These are phyloP conservation scores for Frankliniella fusca DNA, from an alignment of 2,888 invertebrate species.

Conservation along the genomic window DNA sequence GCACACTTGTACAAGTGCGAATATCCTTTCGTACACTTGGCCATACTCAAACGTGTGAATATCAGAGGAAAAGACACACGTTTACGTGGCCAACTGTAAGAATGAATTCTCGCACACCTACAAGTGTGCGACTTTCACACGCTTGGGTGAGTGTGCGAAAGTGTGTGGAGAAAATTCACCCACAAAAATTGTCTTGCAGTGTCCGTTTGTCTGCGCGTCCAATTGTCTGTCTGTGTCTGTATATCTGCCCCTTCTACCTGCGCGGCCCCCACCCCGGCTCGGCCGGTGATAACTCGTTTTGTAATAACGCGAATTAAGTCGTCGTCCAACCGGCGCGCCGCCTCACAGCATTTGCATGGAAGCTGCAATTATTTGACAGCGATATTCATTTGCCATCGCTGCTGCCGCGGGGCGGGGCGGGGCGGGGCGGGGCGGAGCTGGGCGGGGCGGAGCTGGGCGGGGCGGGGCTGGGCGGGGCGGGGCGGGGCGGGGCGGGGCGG, in stretches of 20 bases:
- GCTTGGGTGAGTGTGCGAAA: too few species aligned
- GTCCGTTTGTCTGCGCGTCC: not conserved
- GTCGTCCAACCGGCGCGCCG: not conserved
- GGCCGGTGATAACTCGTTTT: not conserved
- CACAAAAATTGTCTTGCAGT: not conserved
- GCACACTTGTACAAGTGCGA: too few species aligned
- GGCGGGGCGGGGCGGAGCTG: not conserved
- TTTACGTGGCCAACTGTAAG: too few species aligned
- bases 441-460: not conserved
- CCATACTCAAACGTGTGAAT: too few species aligned
- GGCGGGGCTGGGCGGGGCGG: too few species aligned
- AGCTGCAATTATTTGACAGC: conserved; percentile 8
- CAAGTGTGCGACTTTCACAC: too few species aligned
- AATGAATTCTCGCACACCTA: too few species aligned
- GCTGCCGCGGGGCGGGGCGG: not conserved
- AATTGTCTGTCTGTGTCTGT: not conserved
- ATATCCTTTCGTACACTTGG: too few species aligned
- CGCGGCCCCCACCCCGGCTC: too few species aligned
- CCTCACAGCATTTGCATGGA: not conserved
- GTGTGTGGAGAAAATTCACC: too few species aligned
- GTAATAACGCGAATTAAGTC: conserved; percentile 16
- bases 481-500: not conserved
- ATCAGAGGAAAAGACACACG: too few species aligned
- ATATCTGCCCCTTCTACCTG: not conserved
- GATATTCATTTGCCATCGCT: not conserved